phyloP scores from a whole-genome alignment of 2,888 invertebrate genomes.

The Drosophila fulvimacula region DNA sequence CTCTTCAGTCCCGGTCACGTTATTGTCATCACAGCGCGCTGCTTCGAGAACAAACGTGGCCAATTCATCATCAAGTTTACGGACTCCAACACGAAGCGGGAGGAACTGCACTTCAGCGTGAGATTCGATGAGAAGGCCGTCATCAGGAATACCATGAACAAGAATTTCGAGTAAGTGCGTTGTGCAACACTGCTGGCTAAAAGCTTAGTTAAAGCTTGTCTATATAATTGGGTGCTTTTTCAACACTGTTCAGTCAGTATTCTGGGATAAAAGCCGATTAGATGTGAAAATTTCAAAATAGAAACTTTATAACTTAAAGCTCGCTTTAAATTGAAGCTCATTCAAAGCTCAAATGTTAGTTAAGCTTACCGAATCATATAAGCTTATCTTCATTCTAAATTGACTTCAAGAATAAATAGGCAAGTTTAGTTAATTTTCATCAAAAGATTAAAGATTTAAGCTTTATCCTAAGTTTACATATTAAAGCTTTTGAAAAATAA shows the following conservation, averaged over 20 bases:
- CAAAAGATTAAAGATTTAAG: no score
- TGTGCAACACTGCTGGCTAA: not conserved
- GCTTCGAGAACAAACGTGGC: slow-evolving; percentile 83
- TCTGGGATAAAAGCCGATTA: not conserved
- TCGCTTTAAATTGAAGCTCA: not conserved
- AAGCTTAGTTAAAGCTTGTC: not conserved
- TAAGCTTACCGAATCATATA: no score
- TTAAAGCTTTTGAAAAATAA: no score
- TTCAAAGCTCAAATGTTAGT: no score
- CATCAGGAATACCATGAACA: slow-evolving; percentile 83
- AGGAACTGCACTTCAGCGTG: slow-evolving; percentile 83
- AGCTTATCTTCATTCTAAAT: no score
- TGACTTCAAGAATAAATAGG: no score
- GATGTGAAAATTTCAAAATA: not conserved
- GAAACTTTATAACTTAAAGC: not conserved
- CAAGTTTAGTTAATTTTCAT: no score
- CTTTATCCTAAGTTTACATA: no score
- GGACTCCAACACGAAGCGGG: slow-evolving; percentile 83
- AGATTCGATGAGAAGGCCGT: slow-evolving; percentile 82
- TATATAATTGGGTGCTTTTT: not conserved
- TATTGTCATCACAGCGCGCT: slow-evolving; percentile 83
- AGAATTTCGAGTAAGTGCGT: slow-evolving; percentile 82
- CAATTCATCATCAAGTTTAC: slow-evolving; percentile 83
- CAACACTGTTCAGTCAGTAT: not conserved
- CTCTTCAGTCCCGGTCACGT: slow-evolving; percentile 84